These are phyloP conservation scores for Abramis brama DNA, from an alignment of 2,113 vertebrate genomes.

Conservation along the genomic window DNA sequence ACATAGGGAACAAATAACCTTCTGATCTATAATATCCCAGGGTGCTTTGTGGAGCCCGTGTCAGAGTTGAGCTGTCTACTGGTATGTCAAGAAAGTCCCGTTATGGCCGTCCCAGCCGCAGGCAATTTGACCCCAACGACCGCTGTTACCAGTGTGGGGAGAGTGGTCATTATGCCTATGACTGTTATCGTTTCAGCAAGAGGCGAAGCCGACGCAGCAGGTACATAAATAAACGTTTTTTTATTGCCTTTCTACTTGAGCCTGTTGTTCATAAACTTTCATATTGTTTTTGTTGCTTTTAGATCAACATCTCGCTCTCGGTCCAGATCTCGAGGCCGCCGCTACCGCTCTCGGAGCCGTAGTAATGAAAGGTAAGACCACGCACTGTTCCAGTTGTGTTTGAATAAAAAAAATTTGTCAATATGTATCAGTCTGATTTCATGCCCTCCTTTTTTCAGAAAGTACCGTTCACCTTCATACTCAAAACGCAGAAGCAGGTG, in stretches of 20 bases:
- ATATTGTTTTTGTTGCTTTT: neutral
- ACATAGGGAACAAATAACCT: neutral
- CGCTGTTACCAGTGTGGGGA: slow-evolving; percentile 83
- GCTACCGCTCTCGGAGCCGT: slow-evolving; percentile 76
- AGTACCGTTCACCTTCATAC: slow-evolving; percentile 77
- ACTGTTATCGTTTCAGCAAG: slow-evolving; percentile 84
- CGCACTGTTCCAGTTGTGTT: neutral
- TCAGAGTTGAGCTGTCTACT: slow-evolving; percentile 81
- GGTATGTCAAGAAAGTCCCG: slow-evolving; percentile 80
- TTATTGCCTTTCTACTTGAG: neutral
- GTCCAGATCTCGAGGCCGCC: slow-evolving; percentile 76
- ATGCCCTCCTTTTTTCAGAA: slow-evolving; percentile 52
- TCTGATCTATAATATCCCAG: slow-evolving; percentile 56
- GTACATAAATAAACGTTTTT: slow-evolving; percentile 52
- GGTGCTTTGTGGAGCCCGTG: slow-evolving; percentile 79
- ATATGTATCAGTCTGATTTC: neutral
- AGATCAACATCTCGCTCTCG: slow-evolving; percentile 76
- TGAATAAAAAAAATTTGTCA: neutral
- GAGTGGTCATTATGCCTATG: slow-evolving; percentile 81
- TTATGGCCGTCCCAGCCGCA: slow-evolving; percentile 77
- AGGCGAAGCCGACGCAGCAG: slow-evolving; percentile 76
- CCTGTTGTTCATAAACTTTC: neutral
- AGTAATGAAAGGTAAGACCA: slow-evolving; percentile 73
- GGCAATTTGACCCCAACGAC: slow-evolving; percentile 82
- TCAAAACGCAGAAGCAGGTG: slow-evolving; percentile 79